Conservation (phyloP, 2,113 vertebrate genomes). For the Rhinolophus sinicus region DNA sequence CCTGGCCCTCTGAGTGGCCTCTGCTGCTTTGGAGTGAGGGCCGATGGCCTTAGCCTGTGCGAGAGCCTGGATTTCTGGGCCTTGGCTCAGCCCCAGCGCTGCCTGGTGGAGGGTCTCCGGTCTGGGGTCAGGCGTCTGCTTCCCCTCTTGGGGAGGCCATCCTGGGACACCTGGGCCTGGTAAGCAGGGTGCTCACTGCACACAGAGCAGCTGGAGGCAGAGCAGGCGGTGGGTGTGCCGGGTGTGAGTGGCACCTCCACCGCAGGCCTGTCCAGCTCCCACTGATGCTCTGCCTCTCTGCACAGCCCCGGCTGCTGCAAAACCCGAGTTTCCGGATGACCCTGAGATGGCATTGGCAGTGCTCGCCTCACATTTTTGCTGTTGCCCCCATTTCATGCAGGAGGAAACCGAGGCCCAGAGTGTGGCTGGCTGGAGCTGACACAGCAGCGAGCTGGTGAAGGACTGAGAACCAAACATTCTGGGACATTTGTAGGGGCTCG, state of each 20-base stretch:
- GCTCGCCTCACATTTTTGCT: background rate
- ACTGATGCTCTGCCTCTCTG: background rate
- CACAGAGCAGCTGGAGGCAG: background rate
- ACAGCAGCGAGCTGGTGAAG: background rate
- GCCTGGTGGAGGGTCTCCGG: background rate
- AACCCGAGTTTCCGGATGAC: background rate
- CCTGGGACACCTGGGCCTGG: background rate
- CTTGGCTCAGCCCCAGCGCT: background rate
- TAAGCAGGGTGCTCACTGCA: accelerated
- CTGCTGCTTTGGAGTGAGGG: background rate
- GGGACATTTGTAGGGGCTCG: accelerated
- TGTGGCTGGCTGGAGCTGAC: background rate
- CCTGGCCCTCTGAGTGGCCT: too few species aligned
- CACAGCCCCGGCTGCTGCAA: background rate
- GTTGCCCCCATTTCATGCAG: background rate
- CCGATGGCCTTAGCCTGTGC: accelerated
- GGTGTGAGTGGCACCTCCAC: slow-evolving; percentile 44
- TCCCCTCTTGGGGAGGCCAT: background rate
- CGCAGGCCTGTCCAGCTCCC: background rate
- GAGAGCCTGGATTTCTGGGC: background rate
- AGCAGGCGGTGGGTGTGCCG: background rate
- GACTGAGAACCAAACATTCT: accelerated
- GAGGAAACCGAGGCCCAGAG: slow-evolving; percentile 11
- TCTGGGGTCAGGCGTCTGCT: background rate
- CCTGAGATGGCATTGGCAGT: background rate